A percentile compares a stretch with the other conserved stretches of the same genome.
Evolutionary conservation across 1,140 invertebrate genomes (phyloP).

Genomic region (Paraescarpia echinospica): DNA sequence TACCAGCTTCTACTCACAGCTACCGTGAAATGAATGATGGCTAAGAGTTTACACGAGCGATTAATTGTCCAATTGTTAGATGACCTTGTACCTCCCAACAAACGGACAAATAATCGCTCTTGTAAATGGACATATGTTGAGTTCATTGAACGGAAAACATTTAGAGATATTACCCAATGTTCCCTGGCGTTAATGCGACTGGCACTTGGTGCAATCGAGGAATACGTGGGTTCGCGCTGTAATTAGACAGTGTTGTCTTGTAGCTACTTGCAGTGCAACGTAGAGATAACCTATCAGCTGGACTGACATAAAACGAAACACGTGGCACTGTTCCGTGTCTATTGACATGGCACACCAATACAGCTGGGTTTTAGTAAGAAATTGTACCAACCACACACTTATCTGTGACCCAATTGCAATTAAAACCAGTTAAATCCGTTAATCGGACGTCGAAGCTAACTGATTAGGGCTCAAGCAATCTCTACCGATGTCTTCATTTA

Average conservation of each 20-base stretch:
- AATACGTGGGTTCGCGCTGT: not conserved
- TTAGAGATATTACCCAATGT: not conserved
- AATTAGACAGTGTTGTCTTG: not conserved
- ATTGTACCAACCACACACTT: not conserved
- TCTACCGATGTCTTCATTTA: not conserved
- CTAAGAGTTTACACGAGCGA: no score
- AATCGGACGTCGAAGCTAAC: not conserved
- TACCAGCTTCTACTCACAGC: no score
- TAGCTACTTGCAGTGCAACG: not conserved
- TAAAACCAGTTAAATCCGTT: not conserved
- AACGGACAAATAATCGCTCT: no score
- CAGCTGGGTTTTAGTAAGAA: not conserved
- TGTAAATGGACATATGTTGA: not conserved
- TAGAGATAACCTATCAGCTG: not conserved
- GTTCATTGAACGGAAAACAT: no score
- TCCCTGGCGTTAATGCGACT: not conserved
- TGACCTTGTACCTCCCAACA: no score
- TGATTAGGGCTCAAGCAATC: not conserved
- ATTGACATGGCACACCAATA: not conserved
- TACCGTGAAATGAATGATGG: no score
- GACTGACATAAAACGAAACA: not conserved
- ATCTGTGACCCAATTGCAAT: not conserved
- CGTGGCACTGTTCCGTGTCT: not conserved
- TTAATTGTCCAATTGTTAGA: no score
- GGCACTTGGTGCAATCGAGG: not conserved